A percentile compares a stretch with the other conserved stretches of the same genome.
Conservation (phyloP, 1,140 invertebrate species). For the Trypoxylus dichotomus region DNA sequence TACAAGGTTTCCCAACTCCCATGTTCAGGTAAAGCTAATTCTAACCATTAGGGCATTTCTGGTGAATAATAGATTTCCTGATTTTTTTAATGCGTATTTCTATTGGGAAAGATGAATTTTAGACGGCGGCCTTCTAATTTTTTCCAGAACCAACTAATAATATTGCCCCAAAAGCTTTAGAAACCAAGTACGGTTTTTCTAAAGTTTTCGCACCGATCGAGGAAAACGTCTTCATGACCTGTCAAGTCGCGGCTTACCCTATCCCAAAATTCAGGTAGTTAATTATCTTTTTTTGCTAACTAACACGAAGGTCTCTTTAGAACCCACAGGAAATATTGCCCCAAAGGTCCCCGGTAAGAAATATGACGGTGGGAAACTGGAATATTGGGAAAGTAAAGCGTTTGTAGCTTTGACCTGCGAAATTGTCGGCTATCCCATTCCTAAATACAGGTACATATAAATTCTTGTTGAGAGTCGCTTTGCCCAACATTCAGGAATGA, state of each 20-base stretch:
- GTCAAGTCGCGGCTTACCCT: conserved; percentile 60
- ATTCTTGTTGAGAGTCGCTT: too few species aligned
- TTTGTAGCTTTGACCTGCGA: conserved; percentile 59
- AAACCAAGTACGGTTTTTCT: conserved; percentile 47
- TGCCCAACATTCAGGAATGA: not conserved
- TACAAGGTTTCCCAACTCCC: conserved; percentile 70
- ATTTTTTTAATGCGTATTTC: not conserved
- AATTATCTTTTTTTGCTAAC: conserved; percentile 13
- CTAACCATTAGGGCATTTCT: conserved; percentile 26
- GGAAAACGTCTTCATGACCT: conserved; percentile 61
- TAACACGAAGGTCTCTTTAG: conserved; percentile 49
- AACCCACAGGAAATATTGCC: conserved; percentile 68
- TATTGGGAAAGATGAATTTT: not conserved
- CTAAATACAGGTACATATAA: conserved; percentile 59
- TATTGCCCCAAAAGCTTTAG: conserved; percentile 59
- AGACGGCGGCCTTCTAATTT: not conserved
- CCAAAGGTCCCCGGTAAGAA: conserved; percentile 65
- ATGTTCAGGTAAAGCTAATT: conserved; percentile 63
- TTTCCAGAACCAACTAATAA: conserved; percentile 54
- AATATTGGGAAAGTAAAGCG: conserved; percentile 37
- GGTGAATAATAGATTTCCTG: not conserved
- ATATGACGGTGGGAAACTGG: conserved; percentile 64
- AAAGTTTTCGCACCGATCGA: not conserved
- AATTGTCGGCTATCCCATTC: conserved; percentile 62
- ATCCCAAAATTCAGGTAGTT: conserved; percentile 30